A percentile compares a stretch with the other conserved stretches of the same genome.
These are phyloP conservation scores for Cynodonichthys magdalenae DNA, from an alignment of 2,797 vertebrate species.

Conservation along the genomic window DNA sequence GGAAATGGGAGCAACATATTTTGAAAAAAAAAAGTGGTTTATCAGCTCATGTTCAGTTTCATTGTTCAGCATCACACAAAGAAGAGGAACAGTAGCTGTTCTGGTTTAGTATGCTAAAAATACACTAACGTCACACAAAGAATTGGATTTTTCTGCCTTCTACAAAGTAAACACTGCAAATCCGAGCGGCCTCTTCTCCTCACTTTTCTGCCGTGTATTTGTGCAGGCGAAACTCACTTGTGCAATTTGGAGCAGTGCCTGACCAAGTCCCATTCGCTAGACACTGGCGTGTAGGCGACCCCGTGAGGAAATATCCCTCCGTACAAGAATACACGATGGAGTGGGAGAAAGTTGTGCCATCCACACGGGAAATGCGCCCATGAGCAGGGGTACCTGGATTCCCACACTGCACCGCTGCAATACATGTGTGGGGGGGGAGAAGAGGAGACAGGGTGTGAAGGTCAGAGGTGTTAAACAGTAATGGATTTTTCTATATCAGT, in stretches of 20 bases:
- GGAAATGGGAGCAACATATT: slow-evolving; percentile 26
- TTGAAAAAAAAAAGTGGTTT: slow-evolving; percentile 9
- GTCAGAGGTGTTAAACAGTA: slow-evolving; percentile 45
- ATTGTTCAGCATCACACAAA: slow-evolving; percentile 16
- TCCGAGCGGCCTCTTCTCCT: slow-evolving; percentile 8
- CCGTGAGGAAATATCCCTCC: slow-evolving; percentile 92
- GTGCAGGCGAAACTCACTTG: slow-evolving; percentile 83
- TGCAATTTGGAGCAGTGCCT: slow-evolving; percentile 92
- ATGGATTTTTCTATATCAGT: slow-evolving; percentile 60
- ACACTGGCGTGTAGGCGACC: slow-evolving; percentile 88
- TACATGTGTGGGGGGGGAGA: slow-evolving; percentile 14
- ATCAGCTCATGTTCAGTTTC: slow-evolving; percentile 14
- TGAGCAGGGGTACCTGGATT: slow-evolving; percentile 94
- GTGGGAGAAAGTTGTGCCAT: slow-evolving; percentile 91
- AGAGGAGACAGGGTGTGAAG: slow-evolving; percentile 39
- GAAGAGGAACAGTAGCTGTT: slow-evolving; percentile 10
- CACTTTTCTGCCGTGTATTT: background rate
- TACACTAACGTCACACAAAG: slow-evolving; percentile 31
- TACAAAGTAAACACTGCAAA: background rate
- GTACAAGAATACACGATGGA: slow-evolving; percentile 92
- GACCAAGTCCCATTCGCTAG: slow-evolving; percentile 97
- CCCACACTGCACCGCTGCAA: slow-evolving; percentile 91
- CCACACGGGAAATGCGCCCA: slow-evolving; percentile 88
- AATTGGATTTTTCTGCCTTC: slow-evolving; percentile 6
- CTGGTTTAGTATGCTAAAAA: slow-evolving; percentile 8